Evolutionary conservation across 2,113 vertebrate genomes (phyloP).

Genomic region (Psilopogon haemacephalus): DNA sequence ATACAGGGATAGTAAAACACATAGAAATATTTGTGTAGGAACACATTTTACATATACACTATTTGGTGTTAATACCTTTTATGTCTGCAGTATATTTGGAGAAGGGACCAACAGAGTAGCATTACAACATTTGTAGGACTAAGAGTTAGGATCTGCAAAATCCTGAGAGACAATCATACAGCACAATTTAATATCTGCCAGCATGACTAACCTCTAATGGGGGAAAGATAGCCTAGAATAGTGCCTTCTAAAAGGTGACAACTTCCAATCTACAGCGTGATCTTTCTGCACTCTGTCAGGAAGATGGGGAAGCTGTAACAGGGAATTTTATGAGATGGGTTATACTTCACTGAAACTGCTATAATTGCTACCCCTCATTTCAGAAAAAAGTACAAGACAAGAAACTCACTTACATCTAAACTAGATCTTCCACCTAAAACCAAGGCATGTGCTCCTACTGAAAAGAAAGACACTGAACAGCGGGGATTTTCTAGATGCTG

Average conservation of each 20-base stretch:
- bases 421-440: background rate
- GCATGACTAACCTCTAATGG: background rate
- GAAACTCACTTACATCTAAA: background rate
- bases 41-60: background rate
- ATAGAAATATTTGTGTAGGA: background rate
- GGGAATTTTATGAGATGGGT: background rate
- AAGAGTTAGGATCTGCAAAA: background rate
- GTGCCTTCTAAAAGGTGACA: background rate
- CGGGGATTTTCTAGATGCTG: background rate
- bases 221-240: background rate
- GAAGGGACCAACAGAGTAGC: background rate
- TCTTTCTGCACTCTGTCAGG: background rate
- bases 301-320: conserved; percentile 1
- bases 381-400: background rate
- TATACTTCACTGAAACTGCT: background rate
- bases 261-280: background rate
- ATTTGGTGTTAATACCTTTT: background rate
- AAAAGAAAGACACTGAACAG: background rate
- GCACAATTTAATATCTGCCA: background rate
- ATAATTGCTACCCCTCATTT: background rate
- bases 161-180: background rate
- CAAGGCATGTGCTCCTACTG: background rate
- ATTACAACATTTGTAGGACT: background rate
- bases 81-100: background rate
- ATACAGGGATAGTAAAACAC: background rate